Evolutionary conservation across 2,888 invertebrate genomes (phyloP).

Genomic region (Leucophenga montana): DNA sequence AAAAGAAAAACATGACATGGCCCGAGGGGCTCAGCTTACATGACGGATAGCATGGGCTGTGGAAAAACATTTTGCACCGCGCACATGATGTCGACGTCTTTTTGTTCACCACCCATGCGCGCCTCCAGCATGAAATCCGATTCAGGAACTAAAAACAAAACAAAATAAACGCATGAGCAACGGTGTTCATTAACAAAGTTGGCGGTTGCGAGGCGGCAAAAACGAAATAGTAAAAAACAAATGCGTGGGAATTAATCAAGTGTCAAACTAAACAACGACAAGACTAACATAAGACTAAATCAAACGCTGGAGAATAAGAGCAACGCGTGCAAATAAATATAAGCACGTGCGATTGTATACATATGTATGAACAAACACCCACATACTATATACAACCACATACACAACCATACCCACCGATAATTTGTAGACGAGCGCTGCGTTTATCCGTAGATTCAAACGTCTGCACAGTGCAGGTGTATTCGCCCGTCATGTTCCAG

Average conservation of each 20-base stretch:
- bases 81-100: slow-evolving; percentile 71
- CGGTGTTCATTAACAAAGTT: too few species aligned
- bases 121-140: slow-evolving; percentile 72
- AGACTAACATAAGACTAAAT: slow-evolving; percentile 23
- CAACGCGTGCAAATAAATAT: slow-evolving; percentile 64
- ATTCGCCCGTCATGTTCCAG: slow-evolving; percentile 74
- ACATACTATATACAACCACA: not conserved
- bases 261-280: slow-evolving; percentile 63
- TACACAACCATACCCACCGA: slow-evolving; percentile 61
- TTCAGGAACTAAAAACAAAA: slow-evolving; percentile 68
- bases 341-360: slow-evolving; percentile 55
- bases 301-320: slow-evolving; percentile 60
- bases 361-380: slow-evolving; percentile 48
- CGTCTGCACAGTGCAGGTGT: slow-evolving; percentile 73
- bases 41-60: slow-evolving; percentile 70
- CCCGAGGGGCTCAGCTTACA: slow-evolving; percentile 59
- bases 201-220: not conserved
- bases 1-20: not conserved
- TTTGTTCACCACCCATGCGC: slow-evolving; percentile 68
- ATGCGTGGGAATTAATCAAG: slow-evolving; percentile 65
- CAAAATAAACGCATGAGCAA: slow-evolving; percentile 3
- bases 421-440: slow-evolving; percentile 72
- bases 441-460: slow-evolving; percentile 73
- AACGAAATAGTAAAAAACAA: slow-evolving; percentile 7
- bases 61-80: slow-evolving; percentile 72